These are phyloP conservation scores for Siderastrea siderea DNA, from an alignment of 92 coral and sea anemone genomes.

Conservation along the genomic window DNA sequence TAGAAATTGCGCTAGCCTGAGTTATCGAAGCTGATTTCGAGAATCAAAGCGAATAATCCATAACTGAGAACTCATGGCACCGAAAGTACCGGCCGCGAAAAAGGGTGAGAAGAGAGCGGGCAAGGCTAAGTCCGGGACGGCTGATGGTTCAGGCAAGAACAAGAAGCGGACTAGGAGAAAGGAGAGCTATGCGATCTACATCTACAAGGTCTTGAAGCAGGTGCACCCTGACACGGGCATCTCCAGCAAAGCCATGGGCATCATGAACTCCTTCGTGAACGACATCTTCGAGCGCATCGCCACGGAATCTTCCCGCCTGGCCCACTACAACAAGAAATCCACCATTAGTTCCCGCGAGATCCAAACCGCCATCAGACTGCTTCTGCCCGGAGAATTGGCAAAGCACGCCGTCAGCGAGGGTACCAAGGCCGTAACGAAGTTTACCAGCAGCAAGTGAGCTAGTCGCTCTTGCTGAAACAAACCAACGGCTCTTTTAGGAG, in stretches of 20 bases:
- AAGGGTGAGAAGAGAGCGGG: no score
- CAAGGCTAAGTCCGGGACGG: no score
- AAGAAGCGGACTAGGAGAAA: slow-evolving; percentile 31
- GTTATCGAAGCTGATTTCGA: no score
- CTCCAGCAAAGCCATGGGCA: slow-evolving; percentile 98
- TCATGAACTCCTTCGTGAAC: slow-evolving; percentile 97
- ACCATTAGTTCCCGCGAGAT: slow-evolving; percentile 95
- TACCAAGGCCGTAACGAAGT: no score
- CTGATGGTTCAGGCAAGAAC: no score
- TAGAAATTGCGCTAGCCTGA: no score
- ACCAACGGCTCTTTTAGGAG: no score
- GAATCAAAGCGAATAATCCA: no score
- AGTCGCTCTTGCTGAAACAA: no score
- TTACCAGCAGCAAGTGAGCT: no score
- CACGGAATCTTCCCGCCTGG: slow-evolving; percentile 88
- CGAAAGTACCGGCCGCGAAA: no score
- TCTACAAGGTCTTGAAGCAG: slow-evolving; percentile 96
- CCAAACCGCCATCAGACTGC: slow-evolving; percentile 87
- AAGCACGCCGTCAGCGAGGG: slow-evolving; percentile 99
- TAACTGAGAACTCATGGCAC: no score
- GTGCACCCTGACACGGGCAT: slow-evolving; percentile 99
- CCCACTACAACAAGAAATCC: slow-evolving; percentile 89
- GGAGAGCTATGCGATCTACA: slow-evolving; percentile 97
- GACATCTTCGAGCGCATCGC: slow-evolving; percentile 96
- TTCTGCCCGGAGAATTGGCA: slow-evolving; percentile 96